Evolutionary conservation across 1,140 invertebrate species (phyloP).

Genomic region (Lordiphosa mommai): DNA sequence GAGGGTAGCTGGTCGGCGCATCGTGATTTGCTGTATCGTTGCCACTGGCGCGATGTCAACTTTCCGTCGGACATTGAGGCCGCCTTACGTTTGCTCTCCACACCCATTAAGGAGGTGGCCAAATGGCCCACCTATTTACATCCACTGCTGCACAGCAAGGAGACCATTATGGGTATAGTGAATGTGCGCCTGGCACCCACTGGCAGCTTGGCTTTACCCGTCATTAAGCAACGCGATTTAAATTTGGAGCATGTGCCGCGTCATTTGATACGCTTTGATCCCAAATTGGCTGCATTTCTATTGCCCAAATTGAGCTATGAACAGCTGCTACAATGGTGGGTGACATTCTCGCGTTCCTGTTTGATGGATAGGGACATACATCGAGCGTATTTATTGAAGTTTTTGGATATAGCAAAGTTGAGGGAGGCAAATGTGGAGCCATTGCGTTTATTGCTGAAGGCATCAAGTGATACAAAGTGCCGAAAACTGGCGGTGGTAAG

Average conservation of each 20-base stretch:
- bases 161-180: conserved; percentile 27
- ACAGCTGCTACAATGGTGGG: conserved; percentile 50
- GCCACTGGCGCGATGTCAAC: conserved; percentile 34
- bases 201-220: conserved; percentile 22
- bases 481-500: too few species aligned
- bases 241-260: conserved; percentile 53
- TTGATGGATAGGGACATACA: background rate
- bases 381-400: conserved; percentile 3
- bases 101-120: conserved; percentile 11
- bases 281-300: conserved; percentile 24
- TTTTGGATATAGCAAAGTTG: conserved; percentile 40
- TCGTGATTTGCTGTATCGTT: conserved; percentile 43
- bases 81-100: conserved; percentile 30
- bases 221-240: conserved; percentile 32
- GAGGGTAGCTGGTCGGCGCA: conserved; percentile 29
- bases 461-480: conserved; percentile 4
- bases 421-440: conserved; percentile 46
- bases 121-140: conserved; percentile 34
- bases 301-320: conserved; percentile 49
- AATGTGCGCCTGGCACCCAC: conserved; percentile 31
- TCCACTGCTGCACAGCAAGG: conserved; percentile 16
- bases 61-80: conserved; percentile 25
- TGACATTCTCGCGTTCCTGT: conserved; percentile 8
- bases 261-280: conserved; percentile 18
- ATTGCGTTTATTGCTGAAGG: conserved; percentile 42